Conservation (phyloP, 2,797 vertebrate species). For the Notolabrus celidotus region DNA sequence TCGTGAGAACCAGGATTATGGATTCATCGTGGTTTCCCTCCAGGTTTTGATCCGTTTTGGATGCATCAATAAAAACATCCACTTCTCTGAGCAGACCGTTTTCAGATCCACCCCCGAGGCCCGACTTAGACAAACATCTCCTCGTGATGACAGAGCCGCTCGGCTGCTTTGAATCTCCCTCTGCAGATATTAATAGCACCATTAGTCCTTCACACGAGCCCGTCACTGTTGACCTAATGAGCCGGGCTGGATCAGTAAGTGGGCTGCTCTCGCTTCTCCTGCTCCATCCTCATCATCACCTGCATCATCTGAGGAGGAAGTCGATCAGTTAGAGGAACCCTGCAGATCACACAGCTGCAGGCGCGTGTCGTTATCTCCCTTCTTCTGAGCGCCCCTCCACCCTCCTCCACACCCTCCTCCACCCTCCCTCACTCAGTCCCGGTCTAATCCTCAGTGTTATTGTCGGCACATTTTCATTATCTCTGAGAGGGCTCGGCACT, state of each 20-base stretch:
- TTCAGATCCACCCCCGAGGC: background rate
- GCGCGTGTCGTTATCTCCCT: slow-evolving; percentile 52
- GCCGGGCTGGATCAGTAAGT: slow-evolving; percentile 24
- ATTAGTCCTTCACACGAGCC: slow-evolving; percentile 34
- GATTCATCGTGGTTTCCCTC: too few species aligned
- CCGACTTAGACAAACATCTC: background rate
- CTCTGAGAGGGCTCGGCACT: slow-evolving; percentile 65
- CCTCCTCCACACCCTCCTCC: background rate
- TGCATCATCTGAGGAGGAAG: slow-evolving; percentile 11
- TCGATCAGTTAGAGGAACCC: slow-evolving; percentile 9
- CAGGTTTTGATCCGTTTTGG: background rate
- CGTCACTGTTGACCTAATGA: slow-evolving; percentile 32
- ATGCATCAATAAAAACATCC: background rate
- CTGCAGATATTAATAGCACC: slow-evolving; percentile 43
- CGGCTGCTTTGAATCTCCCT: slow-evolving; percentile 34
- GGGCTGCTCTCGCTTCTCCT: background rate
- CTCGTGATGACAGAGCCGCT: too few species aligned
- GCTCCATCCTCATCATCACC: background rate
- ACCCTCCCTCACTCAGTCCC: slow-evolving; percentile 5
- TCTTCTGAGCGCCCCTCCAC: slow-evolving; percentile 13
- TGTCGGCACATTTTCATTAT: slow-evolving; percentile 78
- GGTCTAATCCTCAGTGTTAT: slow-evolving; percentile 65
- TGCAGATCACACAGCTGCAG: slow-evolving; percentile 21
- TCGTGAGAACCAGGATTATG: too few species aligned
- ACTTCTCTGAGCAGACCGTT: too few species aligned